phyloP scores from a whole-genome alignment of 2,888 invertebrate species.

The Odontocerum albicorne region DNA sequence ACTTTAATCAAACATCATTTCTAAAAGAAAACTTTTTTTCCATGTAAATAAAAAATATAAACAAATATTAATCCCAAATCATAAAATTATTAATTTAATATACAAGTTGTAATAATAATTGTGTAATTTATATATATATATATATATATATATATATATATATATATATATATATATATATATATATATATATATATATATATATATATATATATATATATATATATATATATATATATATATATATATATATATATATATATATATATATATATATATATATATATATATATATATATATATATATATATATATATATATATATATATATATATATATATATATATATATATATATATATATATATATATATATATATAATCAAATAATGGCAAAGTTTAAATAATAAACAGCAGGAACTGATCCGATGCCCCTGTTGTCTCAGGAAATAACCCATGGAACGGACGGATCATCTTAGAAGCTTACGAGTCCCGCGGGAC shows the following conservation, averaged over 20 bases:
- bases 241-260: not conserved
- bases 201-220: not conserved
- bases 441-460: too few species aligned
- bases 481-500: slow-evolving; percentile 30
- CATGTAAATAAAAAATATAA: too few species aligned
- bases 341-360: not conserved
- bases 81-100: too few species aligned
- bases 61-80: too few species aligned
- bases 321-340: not conserved
- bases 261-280: not conserved
- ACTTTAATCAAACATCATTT: too few species aligned
- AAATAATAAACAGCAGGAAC: too few species aligned
- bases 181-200: not conserved
- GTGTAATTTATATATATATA: not conserved
- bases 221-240: not conserved
- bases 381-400: not conserved
- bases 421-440: too few species aligned
- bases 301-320: not conserved
- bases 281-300: not conserved
- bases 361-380: not conserved
- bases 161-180: not conserved
- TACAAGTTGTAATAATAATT: too few species aligned
- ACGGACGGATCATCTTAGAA: slow-evolving; percentile 2
- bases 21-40: too few species aligned
- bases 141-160: not conserved